Conservation (phyloP, 2,888 invertebrate species). For the Tenthredo scrophulariae region DNA sequence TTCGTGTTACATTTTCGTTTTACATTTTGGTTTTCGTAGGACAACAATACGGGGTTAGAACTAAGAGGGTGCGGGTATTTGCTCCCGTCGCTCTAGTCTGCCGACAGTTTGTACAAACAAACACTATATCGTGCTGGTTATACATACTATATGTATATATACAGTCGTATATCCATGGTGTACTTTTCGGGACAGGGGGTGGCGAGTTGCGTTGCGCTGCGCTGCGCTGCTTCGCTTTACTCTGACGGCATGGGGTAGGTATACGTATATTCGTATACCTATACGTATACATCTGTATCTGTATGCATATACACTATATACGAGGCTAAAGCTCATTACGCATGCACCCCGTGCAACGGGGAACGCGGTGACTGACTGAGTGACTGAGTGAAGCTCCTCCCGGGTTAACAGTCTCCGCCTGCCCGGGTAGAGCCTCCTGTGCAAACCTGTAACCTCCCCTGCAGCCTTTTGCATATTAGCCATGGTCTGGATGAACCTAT, state of each 20-base stretch:
- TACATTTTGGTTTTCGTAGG: slow-evolving; percentile 18
- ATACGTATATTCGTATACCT: not conserved
- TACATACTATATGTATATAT: slow-evolving; percentile 1
- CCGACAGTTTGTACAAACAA: slow-evolving; percentile 69
- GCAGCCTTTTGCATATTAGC: slow-evolving; percentile 38
- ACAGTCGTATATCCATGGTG: slow-evolving; percentile 7
- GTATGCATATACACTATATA: not conserved
- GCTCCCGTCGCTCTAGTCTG: slow-evolving; percentile 63
- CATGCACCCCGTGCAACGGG: slow-evolving; percentile 71
- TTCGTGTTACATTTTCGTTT: not conserved
- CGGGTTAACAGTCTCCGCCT: slow-evolving; percentile 46
- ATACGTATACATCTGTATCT: not conserved
- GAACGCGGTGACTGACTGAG: slow-evolving; percentile 68
- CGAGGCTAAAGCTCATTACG: slow-evolving; percentile 68
- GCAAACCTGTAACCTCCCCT: slow-evolving; percentile 62
- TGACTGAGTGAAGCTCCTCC: slow-evolving; percentile 67
- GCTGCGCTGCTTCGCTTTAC: not conserved
- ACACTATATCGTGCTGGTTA: slow-evolving; percentile 57
- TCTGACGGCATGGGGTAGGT: slow-evolving; percentile 8
- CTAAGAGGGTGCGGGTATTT: slow-evolving; percentile 64
- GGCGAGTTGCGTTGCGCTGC: not conserved
- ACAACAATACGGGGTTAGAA: slow-evolving; percentile 6
- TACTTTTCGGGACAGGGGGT: slow-evolving; percentile 37
- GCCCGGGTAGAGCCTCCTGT: slow-evolving; percentile 64
- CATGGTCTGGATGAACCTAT: slow-evolving; percentile 38